Conservation (phyloP, 2,113 vertebrate genomes). For the Neotoma lepida region DNA sequence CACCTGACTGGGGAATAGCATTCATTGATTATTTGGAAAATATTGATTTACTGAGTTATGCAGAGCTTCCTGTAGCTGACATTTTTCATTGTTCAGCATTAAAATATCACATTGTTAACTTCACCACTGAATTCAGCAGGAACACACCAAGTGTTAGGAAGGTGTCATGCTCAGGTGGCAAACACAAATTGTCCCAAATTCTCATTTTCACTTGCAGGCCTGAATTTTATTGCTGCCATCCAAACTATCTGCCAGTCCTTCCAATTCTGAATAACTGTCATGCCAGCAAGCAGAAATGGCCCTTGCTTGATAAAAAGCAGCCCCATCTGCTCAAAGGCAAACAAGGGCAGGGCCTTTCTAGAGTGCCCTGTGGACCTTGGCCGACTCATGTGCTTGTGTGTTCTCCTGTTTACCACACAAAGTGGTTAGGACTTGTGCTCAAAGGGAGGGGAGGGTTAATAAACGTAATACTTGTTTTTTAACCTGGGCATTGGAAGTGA, state of each 20-base stretch:
- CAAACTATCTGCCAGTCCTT: slow-evolving; percentile 23
- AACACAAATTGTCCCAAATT: slow-evolving; percentile 53
- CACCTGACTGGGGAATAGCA: neutral
- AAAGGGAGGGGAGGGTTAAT: neutral
- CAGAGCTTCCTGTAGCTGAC: neutral
- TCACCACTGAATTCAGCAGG: slow-evolving; percentile 33
- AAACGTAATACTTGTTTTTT: neutral
- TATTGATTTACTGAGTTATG: slow-evolving; percentile 18
- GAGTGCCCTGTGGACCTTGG: neutral
- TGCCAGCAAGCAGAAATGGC: neutral
- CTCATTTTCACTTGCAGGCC: slow-evolving; percentile 59
- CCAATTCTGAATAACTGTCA: neutral
- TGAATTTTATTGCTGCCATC: slow-evolving; percentile 27
- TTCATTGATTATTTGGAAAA: slow-evolving; percentile 42
- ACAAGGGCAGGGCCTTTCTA: neutral
- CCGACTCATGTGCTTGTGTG: neutral
- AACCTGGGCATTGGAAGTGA: neutral
- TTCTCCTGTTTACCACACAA: neutral
- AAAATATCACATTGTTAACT: slow-evolving; percentile 44
- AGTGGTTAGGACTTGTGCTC: neutral
- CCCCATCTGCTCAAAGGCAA: neutral
- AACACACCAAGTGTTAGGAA: slow-evolving; percentile 28
- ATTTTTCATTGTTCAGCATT: slow-evolving; percentile 40
- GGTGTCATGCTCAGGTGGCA: slow-evolving; percentile 11
- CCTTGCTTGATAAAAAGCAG: neutral